Percentiles rank a stretch among this genome's conserved stretches.
phyloP scores from a whole-genome alignment of 2,113 vertebrate species.

The Petrocephalus zakoni region DNA sequence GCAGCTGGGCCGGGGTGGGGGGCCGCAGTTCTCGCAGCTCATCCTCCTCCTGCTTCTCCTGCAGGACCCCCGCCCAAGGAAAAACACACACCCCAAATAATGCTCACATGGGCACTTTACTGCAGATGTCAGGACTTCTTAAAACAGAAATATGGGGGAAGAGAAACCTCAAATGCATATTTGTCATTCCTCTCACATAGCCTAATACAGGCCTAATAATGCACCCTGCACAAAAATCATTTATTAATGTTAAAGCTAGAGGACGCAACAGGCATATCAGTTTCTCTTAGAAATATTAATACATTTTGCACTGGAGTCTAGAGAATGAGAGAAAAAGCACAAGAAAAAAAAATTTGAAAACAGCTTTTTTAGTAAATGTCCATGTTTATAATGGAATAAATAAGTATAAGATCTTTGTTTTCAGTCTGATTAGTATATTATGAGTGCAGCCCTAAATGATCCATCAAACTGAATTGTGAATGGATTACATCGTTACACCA shows the following conservation, averaged over 20 bases:
- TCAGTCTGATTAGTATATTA: neutral
- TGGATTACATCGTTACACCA: neutral
- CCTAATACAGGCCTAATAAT: neutral
- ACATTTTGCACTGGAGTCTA: neutral
- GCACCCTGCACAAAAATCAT: neutral
- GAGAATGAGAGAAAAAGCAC: neutral
- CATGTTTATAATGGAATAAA: neutral
- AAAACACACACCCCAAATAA: neutral
- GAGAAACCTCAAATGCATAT: neutral
- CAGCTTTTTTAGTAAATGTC: neutral
- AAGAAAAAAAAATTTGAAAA: neutral
- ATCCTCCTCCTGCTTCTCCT: constrained; percentile 98
- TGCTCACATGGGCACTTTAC: neutral
- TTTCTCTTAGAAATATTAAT: neutral
- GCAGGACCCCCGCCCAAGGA: constrained; percentile 4
- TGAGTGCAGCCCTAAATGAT: neutral
- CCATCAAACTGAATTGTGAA: neutral
- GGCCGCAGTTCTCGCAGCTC: constrained; percentile 81
- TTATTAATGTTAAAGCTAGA: neutral
- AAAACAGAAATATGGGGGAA: neutral
- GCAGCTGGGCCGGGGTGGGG: constrained; percentile 74
- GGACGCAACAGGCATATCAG: neutral
- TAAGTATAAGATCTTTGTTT: neutral
- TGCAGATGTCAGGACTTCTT: neutral
- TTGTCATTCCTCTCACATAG: neutral